Base-by-base conservation (phyloP, 2,888 invertebrate genomes). In the Pristionchus mayeri region DNA sequence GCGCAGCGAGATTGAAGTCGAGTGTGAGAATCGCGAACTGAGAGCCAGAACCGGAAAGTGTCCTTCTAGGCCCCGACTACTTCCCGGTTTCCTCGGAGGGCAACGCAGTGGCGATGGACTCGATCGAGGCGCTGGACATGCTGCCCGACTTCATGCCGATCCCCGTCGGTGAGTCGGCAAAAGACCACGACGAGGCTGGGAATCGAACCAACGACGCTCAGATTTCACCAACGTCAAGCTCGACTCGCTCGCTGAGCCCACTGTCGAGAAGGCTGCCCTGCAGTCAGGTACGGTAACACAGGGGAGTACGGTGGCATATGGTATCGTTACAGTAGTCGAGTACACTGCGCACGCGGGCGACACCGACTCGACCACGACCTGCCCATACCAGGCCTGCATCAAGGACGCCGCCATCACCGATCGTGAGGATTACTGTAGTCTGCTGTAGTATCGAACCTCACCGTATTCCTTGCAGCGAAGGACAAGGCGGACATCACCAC, bases 151-250 rank as follows among this genome's bases (percentile, higher is more conserved):
- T 63, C 60, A 13, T 6, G 16, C 60, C 60, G 27, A 34, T 63
- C 30, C 60, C 60, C 60, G 60, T 63, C 6, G 60, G 60, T 63
- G 27, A 63, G 60, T n/a, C n/a, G n/a, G n/a, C 60, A 63, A 63
- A 63, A 63, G 34, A 63, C 24, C 24, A 1, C 1, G 60, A 63
- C 0, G 60, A 63, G 30, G 13, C 9, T 4, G 9, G 34, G 6
- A 3, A 63, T 63, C 60, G 60, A 63, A 63, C 60, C 24, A 18
- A 18, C 60, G 16, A 27, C 27, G 11, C 16, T 63, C 60, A 63
- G 60, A 63, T 18, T 63, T 63, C 60, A 34, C 27, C 60, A 27
- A 7, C 34, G 27, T 30, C 60, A 3, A 11, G 2, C 24, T 63
- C 60, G 13, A 27, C 18, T 34, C 60, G 13, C 60, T 63, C 60